Evolutionary conservation across 2,888 invertebrate genomes (phyloP).

Genomic region (Monopis laevigella): DNA sequence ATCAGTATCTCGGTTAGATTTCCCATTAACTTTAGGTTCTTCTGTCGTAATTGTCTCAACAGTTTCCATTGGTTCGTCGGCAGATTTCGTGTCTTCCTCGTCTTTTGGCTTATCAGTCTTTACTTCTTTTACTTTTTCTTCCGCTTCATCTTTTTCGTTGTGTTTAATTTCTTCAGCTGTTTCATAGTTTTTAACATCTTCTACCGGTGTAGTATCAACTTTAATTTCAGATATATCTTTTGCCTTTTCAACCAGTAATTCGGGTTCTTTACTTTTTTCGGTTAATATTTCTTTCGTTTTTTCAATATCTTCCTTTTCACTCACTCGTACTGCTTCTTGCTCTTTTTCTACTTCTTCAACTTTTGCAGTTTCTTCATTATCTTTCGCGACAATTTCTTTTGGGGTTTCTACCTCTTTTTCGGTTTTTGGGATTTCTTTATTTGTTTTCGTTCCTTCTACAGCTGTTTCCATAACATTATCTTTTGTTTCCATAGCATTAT

Average conservation of each 20-base stretch:
- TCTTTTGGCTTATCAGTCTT: neutral
- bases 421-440: constrained; percentile 26
- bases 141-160: neutral
- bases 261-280: constrained; percentile 4
- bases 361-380: constrained; percentile 14
- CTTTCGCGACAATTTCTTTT: constrained; percentile 12
- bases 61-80: constrained; percentile 17
- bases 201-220: constrained; percentile 15
- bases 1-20: constrained; percentile 11
- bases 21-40: constrained; percentile 18
- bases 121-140: neutral
- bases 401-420: constrained; percentile 27
- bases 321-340: constrained; percentile 22
- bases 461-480: constrained; percentile 14
- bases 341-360: constrained; percentile 21
- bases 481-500: constrained; percentile 29
- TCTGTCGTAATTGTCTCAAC: constrained; percentile 20
- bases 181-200: too few species aligned
- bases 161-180: neutral
- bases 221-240: constrained; percentile 18
- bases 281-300: constrained; percentile 16
- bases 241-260: constrained; percentile 9
- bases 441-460: constrained; percentile 25
- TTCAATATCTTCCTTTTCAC: constrained; percentile 1
- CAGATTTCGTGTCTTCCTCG: too few species aligned